phyloP scores from a whole-genome alignment of 2,113 vertebrate species.

The Pituophis catenifer region DNA sequence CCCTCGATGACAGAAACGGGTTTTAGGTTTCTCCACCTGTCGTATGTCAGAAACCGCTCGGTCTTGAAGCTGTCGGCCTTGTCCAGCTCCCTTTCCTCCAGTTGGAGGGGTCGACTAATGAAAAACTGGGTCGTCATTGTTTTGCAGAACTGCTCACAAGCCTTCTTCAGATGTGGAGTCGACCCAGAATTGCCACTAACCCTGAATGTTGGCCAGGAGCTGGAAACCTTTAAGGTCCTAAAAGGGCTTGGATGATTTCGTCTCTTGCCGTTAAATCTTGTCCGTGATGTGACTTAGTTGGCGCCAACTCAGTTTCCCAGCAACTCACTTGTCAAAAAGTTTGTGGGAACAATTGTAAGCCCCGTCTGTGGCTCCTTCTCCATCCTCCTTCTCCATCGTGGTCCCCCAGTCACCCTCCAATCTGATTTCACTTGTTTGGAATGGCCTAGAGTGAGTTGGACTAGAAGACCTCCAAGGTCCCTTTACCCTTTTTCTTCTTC shows the following conservation, averaged over 20 bases:
- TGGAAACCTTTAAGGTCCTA: background rate
- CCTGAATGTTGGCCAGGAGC: background rate
- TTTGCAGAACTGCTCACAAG: background rate
- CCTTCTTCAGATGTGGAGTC: background rate
- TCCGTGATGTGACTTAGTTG: background rate
- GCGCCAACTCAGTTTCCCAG: background rate
- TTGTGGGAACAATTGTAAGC: background rate
- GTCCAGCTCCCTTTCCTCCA: accelerated
- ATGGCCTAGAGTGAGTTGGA: background rate
- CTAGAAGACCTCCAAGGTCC: slow-evolving; percentile 29
- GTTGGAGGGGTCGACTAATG: background rate
- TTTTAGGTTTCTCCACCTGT: slow-evolving; percentile 56
- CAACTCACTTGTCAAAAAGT: background rate
- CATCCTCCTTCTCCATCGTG: background rate
- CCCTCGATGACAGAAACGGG: slow-evolving; percentile 47
- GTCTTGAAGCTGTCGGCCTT: background rate
- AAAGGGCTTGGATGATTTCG: background rate
- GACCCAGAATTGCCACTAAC: background rate
- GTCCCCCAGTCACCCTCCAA: background rate
- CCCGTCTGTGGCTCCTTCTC: no score
- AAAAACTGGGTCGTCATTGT: background rate
- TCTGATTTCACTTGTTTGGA: no score
- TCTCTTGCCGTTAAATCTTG: background rate
- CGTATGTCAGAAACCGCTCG: slow-evolving; percentile 39
- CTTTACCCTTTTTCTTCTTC: slow-evolving; percentile 50